Base-by-base conservation (phyloP, 1,140 invertebrate species). In the Olivierus martensii region DNA sequence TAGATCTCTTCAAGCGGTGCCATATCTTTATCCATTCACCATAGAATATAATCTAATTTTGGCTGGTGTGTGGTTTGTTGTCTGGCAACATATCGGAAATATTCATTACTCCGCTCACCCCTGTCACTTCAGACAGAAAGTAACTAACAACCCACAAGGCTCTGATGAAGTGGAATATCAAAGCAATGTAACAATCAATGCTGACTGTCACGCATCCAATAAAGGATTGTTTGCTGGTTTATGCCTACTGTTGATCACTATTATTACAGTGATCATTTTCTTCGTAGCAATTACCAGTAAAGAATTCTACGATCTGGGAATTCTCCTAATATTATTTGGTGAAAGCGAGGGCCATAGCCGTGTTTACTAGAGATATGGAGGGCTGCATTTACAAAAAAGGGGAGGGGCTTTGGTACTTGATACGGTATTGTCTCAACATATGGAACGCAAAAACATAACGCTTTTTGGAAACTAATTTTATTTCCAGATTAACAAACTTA, bases 11-110 rank as follows among this genome's bases (percentile, higher is more conserved):
- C 46, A 51, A 39, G 53, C 57, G 14, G 46, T 62, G n/a, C 61
- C 61, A 1, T 82, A 82, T 64, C 65, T 83, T 12, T 83, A 81
- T 63, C 81, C 81, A 4, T 83, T 83, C 66, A 79, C 74, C 55
- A 81, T 83, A 18, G 81, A 83, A 66, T 83, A 79, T 64, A 81
- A 77, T 64, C 81, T 83, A 63, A 69, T 82, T 39, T 76, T 83
- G 73, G 79, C 81, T 55, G 81, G 80, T 3, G 73, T 83, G 34
- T 76, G 81, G 63, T 82, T 77, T 63, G 78, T 83, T 22, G 76
- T 83, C 37, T 83, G 79, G 80, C 71, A 75, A 55, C 80, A 82
- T 61, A 80, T 84, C 56, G 80, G 80, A 34, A 67, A 73, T 45
- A 77, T 77, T 56, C 63, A 67, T 49, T 56, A 59, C n/a, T 58